These are phyloP conservation scores for Nansenia antarctica DNA, from an alignment of 2,113 vertebrate genomes.

Conservation along the genomic window DNA sequence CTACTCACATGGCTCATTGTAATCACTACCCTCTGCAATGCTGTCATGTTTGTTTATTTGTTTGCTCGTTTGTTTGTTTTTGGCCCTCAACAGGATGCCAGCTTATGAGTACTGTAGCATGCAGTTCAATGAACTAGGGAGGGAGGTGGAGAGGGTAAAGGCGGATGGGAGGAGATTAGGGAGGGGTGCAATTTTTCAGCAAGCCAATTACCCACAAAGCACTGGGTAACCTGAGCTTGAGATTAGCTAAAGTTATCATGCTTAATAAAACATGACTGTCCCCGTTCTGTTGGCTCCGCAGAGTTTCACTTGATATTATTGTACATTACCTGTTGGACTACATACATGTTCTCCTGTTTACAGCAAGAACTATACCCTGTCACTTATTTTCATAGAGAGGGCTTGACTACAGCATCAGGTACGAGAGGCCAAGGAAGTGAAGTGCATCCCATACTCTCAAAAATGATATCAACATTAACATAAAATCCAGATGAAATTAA, in stretches of 20 bases:
- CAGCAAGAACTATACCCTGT: constrained; percentile 15
- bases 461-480: not conserved
- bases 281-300: constrained; percentile 23
- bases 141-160: constrained; percentile 24
- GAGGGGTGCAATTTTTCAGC: constrained; percentile 66
- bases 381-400: not conserved
- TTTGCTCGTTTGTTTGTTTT: constrained; percentile 19
- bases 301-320: constrained; percentile 50
- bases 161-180: constrained; percentile 59
- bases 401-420: not conserved
- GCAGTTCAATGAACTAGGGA: constrained; percentile 3
- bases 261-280: constrained; percentile 76
- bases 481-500: constrained; percentile 1
- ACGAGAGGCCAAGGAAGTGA: not conserved
- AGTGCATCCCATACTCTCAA: not conserved
- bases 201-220: constrained; percentile 74
- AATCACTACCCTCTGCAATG: constrained; percentile 35
- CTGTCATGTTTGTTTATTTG: constrained; percentile 54
- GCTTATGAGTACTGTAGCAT: constrained; percentile 11
- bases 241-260: constrained; percentile 66
- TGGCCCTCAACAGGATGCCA: constrained; percentile 26
- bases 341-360: constrained; percentile 56
- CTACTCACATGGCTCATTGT: not conserved
- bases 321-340: constrained; percentile 25
- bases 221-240: constrained; percentile 69